phyloP scores from a whole-genome alignment of 1,140 invertebrate species.

The Dinoponera quadriceps region DNA sequence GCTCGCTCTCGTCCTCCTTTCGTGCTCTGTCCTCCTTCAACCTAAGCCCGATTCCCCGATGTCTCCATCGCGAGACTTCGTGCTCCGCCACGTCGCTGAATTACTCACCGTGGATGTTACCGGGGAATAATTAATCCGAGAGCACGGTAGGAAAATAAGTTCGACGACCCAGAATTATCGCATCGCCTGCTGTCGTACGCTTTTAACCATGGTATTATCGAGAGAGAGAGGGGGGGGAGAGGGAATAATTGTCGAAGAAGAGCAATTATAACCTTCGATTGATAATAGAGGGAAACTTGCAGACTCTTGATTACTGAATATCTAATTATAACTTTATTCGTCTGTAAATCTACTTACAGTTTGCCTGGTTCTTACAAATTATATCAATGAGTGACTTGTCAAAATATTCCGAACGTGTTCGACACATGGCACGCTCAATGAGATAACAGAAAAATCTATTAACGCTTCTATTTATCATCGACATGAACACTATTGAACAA shows the following conservation, averaged over 20 bases:
- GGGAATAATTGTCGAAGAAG: background rate
- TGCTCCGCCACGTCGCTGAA: conserved; percentile 55
- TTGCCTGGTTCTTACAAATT: too few species aligned
- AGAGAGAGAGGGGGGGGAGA: background rate
- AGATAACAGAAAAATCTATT: too few species aligned
- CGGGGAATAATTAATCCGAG: conserved; percentile 52
- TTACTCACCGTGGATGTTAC: conserved; percentile 58
- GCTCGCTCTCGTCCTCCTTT: conserved; percentile 56
- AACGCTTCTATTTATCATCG: too few species aligned
- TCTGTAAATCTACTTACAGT: too few species aligned
- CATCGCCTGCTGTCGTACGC: background rate
- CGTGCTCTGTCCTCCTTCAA: conserved; percentile 50
- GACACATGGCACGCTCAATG: too few species aligned
- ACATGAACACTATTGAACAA: too few species aligned
- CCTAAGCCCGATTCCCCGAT: conserved; percentile 61
- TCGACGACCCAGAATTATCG: conserved; percentile 47
- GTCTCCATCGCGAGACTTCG: conserved; percentile 72
- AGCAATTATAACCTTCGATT: background rate
- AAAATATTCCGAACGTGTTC: too few species aligned
- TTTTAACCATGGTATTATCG: background rate
- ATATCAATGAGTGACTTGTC: too few species aligned
- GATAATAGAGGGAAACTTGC: background rate
- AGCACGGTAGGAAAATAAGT: conserved; percentile 48
- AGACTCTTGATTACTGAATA: too few species aligned
- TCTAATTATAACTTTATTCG: too few species aligned